phyloP scores from a whole-genome alignment of 2,888 invertebrate species.

The Tuberolachnus salignus region DNA sequence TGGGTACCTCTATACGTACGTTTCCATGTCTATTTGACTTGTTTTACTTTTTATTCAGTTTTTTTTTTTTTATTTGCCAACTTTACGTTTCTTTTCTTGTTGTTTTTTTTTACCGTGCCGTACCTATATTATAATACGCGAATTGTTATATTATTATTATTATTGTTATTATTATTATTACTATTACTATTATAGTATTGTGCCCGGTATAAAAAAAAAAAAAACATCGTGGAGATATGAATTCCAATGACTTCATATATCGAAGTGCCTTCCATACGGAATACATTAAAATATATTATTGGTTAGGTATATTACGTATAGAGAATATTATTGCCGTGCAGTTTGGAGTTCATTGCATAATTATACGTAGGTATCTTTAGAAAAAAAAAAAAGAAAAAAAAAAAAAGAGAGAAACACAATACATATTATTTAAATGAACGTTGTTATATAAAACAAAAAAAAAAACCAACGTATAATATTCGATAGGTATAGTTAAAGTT shows the following conservation, averaged over 20 bases:
- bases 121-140: no score
- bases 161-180: conserved; percentile 9
- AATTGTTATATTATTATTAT: background rate
- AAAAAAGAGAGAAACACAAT: background rate
- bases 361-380: conserved; percentile 22
- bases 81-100: conserved; percentile 13
- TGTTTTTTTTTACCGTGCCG: conserved; percentile 1
- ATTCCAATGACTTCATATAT: conserved; percentile 22
- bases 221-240: conserved; percentile 3
- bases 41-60: conserved; percentile 2
- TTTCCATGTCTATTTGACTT: conserved; percentile 28
- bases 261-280: background rate
- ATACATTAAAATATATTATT: conserved; percentile 51
- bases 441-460: conserved; percentile 7
- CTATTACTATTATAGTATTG: conserved; percentile 2
- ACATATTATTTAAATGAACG: conserved; percentile 21
- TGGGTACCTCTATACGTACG: background rate
- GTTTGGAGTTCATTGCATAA: conserved; percentile 30
- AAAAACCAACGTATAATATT: conserved; percentile 19
- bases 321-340: background rate
- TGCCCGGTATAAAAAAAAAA: background rate
- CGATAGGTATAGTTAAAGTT: no score
- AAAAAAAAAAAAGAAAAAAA: no score
- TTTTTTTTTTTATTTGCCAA: background rate
- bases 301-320: conserved; percentile 11